Base-by-base conservation (phyloP, 2,113 vertebrate species). In the Eleginops maclovinus region DNA sequence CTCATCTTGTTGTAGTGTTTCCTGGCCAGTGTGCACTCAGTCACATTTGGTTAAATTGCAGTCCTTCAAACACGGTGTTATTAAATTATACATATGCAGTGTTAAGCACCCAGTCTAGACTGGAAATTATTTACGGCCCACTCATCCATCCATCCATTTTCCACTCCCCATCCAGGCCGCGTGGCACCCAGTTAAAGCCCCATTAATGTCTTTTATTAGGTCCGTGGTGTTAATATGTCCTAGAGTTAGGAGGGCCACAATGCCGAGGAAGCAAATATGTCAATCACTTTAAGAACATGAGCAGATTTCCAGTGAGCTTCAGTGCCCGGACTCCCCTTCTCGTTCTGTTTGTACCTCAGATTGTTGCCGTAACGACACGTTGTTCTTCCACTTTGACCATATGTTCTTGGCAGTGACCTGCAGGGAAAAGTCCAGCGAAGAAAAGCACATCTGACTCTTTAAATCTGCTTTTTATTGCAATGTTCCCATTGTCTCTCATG, bases 361-460 rank as follows among this genome's bases (percentile, higher is more conserved):
- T 49, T 76, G 40, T 67, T 62, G 55, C 43, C 62, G 28, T n/a
- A 63, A 49, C 75, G 31, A 61, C 17, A 12, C 0, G 19, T 11
- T 61, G 21, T 63, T 64, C 43, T 73, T 70, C 61, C 22, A 13
- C 11, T 61, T 66, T 76, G 47, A 73, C 28, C 68, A 28, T 36
- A 55, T 74, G 59, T 62, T 76, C 44, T 64, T 70, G 63, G 64
- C 79, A 56, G 28, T 16, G 44, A 49, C n/a, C 16, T 40, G 11
- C 36, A 51, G 26, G 21, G 44, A 22, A 60, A 69, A 49, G n/a
- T 36, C 31, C 31, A 8, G 1, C 6, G 31, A 36, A 36, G 78
- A 55, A 85, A 63, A 75, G 49, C 70, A 66, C 66, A 70, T 87
- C 70, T 77, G 75, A 53, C 46, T 75, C 71, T 75, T 79, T 69